Evolutionary conservation across 2,888 invertebrate species (phyloP).

Genomic region (Pyrgus malvae): DNA sequence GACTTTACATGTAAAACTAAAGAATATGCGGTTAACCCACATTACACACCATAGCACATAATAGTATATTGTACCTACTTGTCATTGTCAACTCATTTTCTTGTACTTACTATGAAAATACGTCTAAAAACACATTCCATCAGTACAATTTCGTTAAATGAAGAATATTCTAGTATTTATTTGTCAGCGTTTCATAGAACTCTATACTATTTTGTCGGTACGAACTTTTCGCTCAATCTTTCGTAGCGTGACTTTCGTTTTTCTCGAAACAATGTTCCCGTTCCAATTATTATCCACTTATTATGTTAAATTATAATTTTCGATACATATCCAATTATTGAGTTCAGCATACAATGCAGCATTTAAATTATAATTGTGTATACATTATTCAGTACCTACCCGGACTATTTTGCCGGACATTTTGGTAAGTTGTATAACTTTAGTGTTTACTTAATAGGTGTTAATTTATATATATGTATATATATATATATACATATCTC

Average conservation of each 20-base stretch:
- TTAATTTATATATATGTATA: background rate
- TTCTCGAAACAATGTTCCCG: background rate
- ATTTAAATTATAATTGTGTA: slow-evolving; percentile 13
- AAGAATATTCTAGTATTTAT: background rate
- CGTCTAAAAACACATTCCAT: background rate
- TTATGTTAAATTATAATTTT: slow-evolving; percentile 14
- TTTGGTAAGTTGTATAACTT: background rate
- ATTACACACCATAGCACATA: too few relatives aligned
- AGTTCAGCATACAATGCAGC: slow-evolving; percentile 19
- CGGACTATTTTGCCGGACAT: slow-evolving; percentile 1
- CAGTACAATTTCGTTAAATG: background rate
- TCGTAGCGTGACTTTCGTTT: background rate
- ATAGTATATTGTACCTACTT: too few relatives aligned
- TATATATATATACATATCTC: too few relatives aligned
- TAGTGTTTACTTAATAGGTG: background rate
- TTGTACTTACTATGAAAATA: background rate
- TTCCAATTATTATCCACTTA: slow-evolving; percentile 5
- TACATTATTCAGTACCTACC: slow-evolving; percentile 3
- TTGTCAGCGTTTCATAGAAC: background rate
- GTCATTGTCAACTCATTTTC: slow-evolving; percentile 10
- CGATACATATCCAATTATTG: slow-evolving; percentile 24
- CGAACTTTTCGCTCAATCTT: background rate
- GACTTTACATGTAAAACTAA: too few relatives aligned
- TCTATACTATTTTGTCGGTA: background rate
- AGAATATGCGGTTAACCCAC: slow-evolving; percentile 5